These are phyloP conservation scores for Hydrophis major DNA, from an alignment of 2,797 vertebrate genomes.

Conservation along the genomic window DNA sequence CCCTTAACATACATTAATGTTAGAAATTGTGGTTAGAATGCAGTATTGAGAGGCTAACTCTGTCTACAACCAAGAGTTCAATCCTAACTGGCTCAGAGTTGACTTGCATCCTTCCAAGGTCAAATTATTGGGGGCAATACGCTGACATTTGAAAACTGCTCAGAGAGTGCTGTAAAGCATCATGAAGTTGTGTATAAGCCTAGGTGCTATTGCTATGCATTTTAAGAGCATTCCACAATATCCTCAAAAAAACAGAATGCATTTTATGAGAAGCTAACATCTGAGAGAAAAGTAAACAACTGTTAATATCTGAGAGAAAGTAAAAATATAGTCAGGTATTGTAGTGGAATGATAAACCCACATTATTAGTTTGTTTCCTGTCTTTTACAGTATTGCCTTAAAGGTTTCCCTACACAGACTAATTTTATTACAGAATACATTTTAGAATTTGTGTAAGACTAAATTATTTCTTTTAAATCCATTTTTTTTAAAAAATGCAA, in stretches of 20 bases:
- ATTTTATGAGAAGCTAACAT: conserved; percentile 27
- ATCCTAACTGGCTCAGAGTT: neutral
- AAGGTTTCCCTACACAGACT: neutral
- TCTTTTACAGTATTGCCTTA: conserved; percentile 27
- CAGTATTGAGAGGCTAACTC: neutral
- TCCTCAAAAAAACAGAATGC: conserved; percentile 34
- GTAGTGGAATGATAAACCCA: conserved; percentile 32
- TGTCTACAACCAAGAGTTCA: neutral
- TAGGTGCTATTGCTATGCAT: neutral
- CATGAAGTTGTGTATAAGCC: neutral
- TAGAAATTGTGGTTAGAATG: neutral
- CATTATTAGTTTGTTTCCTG: conserved; percentile 29
- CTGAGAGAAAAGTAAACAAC: conserved; percentile 47
- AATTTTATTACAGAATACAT: conserved; percentile 48
- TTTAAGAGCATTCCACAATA: conserved; percentile 17
- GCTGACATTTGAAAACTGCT: neutral
- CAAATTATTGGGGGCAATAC: neutral
- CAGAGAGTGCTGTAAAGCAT: neutral
- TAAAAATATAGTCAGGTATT: conserved; percentile 42
- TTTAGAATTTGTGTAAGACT: conserved; percentile 57
- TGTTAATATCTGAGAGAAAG: conserved; percentile 44
- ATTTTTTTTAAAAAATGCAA: conserved; percentile 41
- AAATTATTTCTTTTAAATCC: conserved; percentile 31
- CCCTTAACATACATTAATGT: conserved; percentile 46
- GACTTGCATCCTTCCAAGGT: neutral